Evolutionary conservation across 2,113 vertebrate genomes (phyloP), one percentile per base, ranked within the genome.

Genomic region (Nothobranchius furzeri): DNA sequence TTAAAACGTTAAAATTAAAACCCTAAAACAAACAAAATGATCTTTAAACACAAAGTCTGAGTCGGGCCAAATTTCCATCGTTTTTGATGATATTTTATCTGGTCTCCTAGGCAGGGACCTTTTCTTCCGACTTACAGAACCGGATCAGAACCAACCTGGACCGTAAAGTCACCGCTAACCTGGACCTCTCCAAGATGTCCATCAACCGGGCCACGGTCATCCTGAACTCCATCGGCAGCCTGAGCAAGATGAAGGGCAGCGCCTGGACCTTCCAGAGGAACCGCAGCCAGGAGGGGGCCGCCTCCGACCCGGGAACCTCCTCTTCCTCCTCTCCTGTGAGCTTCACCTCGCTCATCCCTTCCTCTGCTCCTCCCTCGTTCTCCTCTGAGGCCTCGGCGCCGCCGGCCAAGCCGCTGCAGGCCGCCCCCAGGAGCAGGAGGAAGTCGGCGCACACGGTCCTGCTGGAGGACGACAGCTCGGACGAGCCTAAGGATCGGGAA

Each of bases 211-310:
- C 95, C 79, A 95, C 95, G 0, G 89, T 97, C 77, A 95, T 97
- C 75, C 94, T 97, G 56, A 95, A 91, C 90, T 97, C 96, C 86
- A 96, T 97, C 7, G 95, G 95, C 78, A 97, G 96, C 84, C 92
- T 96, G 66, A 96, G 96, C 64, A 96, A 96, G 85, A 92, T 96
- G 88, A 92, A 81, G 60, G 89, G 93, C 40, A 94, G 93, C 70
- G 89, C 92, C 67, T 93, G 95, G 87, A 93, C 94, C 74, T 95
- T 95, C 36, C 74, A 88, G 80, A 87, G 84, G 73, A 88, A 71
- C 35, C 84, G 81, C 64, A 85, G 88, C 73, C 80, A 86, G 7
- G 82, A 73, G 11, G 91, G 90, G 0, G 65, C 83, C 0, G 48
- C 58, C 0, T 78, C 86, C 0, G 82, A 88, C 74, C 77, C 86